phyloP scores from a whole-genome alignment of 1,140 invertebrate genomes.

The Propsilocerus akamusi region DNA sequence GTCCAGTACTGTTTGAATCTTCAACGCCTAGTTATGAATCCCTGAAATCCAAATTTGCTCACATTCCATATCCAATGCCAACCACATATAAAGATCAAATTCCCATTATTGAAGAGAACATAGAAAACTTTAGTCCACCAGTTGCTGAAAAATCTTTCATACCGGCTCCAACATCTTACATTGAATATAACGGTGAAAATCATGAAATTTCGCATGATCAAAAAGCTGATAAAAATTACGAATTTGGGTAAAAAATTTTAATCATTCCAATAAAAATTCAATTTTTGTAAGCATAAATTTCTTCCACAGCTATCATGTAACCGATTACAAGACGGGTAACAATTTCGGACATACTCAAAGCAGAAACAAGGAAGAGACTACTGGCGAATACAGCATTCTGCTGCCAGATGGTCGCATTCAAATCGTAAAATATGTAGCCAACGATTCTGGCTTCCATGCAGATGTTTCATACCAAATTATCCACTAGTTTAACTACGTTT shows the following conservation, averaged over 20 bases:
- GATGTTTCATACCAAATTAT: slow-evolving; percentile 42
- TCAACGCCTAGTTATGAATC: neutral
- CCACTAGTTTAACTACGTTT: too few relatives aligned
- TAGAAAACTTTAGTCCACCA: neutral
- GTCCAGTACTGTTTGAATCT: neutral
- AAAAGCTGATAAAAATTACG: neutral
- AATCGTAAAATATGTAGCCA: slow-evolving; percentile 56
- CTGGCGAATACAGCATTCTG: slow-evolving; percentile 56
- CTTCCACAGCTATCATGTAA: slow-evolving; percentile 36
- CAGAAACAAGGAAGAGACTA: slow-evolving; percentile 37
- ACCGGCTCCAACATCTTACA: neutral
- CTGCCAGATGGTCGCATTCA: slow-evolving; percentile 58
- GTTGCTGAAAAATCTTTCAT: neutral
- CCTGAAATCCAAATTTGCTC: neutral
- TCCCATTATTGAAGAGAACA: neutral
- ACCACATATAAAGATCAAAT: neutral
- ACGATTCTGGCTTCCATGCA: slow-evolving; percentile 53
- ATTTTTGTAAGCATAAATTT: neutral
- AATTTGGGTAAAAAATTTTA: neutral
- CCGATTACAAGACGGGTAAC: slow-evolving; percentile 43
- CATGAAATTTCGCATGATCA: neutral
- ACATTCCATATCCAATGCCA: neutral
- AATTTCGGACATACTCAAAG: slow-evolving; percentile 54
- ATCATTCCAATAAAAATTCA: neutral
- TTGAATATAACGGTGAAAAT: neutral